Percentiles rank a stretch among this genome's conserved stretches.
Conservation (phyloP, 2,888 invertebrate species). For the Heterodera filipjevi region DNA sequence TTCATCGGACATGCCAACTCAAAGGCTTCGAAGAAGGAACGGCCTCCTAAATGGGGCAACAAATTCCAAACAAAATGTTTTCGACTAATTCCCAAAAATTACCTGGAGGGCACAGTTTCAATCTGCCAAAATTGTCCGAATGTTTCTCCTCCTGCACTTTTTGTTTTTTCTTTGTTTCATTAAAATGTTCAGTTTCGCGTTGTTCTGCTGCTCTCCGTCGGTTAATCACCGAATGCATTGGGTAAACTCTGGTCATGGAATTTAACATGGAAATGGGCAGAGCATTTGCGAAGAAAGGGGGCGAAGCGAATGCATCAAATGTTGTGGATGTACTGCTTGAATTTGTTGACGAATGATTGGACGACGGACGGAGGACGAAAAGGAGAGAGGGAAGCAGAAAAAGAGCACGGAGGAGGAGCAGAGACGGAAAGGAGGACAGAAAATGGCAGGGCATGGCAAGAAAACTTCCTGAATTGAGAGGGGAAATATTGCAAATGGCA, state of each 20-base stretch:
- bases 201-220: neutral
- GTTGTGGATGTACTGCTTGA: neutral
- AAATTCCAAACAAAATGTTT: neutral
- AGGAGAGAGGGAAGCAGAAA: neutral
- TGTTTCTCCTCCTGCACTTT: neutral
- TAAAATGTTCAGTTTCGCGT: neutral
- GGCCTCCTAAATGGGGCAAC: slow-evolving; percentile 34
- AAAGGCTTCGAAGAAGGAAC: slow-evolving; percentile 48
- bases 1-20: slow-evolving; percentile 46
- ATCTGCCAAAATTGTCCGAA: slow-evolving; percentile 34
- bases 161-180: neutral
- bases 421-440: neutral
- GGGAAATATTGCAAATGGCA: neutral
- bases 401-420: neutral
- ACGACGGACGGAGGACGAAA: neutral
- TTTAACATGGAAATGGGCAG: slow-evolving; percentile 26
- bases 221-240: neutral
- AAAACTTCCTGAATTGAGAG: neutral
- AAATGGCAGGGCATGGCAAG: neutral
- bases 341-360: neutral
- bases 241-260: slow-evolving; percentile 1
- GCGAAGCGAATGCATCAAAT: neutral
- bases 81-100: neutral
- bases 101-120: slow-evolving; percentile 46
- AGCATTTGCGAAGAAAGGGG: neutral